Percentiles rank a stretch among this genome's conserved stretches.
Evolutionary conservation across 2,113 vertebrate species (phyloP).

Genomic region (Lepisosteus oculatus): DNA sequence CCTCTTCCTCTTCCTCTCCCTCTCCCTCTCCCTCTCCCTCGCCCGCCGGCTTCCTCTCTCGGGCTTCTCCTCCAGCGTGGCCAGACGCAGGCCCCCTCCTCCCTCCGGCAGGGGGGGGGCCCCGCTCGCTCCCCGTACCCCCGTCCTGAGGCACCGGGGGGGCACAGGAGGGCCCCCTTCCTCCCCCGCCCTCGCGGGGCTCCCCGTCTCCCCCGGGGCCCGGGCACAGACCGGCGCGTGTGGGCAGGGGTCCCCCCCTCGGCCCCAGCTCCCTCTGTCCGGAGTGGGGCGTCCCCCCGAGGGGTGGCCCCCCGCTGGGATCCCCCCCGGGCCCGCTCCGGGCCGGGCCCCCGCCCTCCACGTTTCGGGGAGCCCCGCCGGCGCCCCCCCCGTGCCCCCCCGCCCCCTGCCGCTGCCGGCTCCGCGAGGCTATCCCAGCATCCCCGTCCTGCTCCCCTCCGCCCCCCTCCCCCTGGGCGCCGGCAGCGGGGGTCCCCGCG

Average conservation of each 20-base stretch:
- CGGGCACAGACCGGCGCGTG: too few species aligned
- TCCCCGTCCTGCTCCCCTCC: slow-evolving; percentile 5
- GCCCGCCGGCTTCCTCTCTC: too few species aligned
- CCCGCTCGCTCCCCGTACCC: too few species aligned
- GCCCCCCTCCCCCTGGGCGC: slow-evolving; percentile 7
- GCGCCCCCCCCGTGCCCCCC: neutral
- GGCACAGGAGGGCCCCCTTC: too few species aligned
- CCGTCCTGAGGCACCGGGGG: too few species aligned
- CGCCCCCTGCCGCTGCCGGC: slow-evolving; percentile 26
- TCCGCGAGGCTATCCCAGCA: too few species aligned
- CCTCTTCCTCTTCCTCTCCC: slow-evolving; percentile 32
- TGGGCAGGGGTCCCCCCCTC: too few species aligned
- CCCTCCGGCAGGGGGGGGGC: too few species aligned
- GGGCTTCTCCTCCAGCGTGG: too few species aligned
- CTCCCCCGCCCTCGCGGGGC: neutral
- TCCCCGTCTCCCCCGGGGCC: neutral
- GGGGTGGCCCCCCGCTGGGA: neutral
- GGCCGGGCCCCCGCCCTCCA: slow-evolving; percentile 21
- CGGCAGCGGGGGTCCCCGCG: slow-evolving; percentile 38
- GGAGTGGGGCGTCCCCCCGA: too few species aligned
- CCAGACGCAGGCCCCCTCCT: too few species aligned
- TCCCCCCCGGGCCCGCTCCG: slow-evolving; percentile 8
- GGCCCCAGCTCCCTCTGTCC: too few species aligned
- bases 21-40: slow-evolving; percentile 52
- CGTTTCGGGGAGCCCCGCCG: slow-evolving; percentile 21